Base-by-base conservation (phyloP, 2,113 vertebrate species). In the Xenotilapia caudafasciata region DNA sequence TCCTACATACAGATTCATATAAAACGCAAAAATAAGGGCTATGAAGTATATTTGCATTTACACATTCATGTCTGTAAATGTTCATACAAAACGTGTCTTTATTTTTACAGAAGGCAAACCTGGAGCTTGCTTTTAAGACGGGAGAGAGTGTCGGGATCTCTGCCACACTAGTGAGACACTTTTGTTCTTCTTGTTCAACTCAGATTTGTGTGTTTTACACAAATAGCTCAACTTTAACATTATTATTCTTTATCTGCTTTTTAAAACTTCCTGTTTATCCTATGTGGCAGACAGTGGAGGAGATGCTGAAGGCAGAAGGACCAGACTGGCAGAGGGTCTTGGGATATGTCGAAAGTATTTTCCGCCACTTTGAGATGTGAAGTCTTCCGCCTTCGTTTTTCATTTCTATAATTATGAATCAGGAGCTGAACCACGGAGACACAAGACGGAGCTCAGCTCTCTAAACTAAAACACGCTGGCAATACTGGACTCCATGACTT, bases 271-370 rank as follows among this genome's bases (percentile, higher is more conserved):
- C 4, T 42, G 9, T 55, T 79, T 77, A 23, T 19, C 28, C 42
- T 85, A 14, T 84, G 55, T 80, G 23, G 26, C 90, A 97, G 96
- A 94, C 94, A 0, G 90, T 86, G 58, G 96, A 96, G 53, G 95
- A 96, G 88, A 96, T 97, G 95, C 94, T 96, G 82, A 95, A 95
- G 81, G 49, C 80, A 1, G 91, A 90, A 2, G 96, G 96, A 31
- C 96, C 96, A 6, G 95, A 97, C 92, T 97, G 96, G 96, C 96
- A 96, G 92, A 94, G 90, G 86, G 96, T 97, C 11, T 94, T 96
- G 81, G 88, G 89, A 42, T 96, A 96, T 4, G 93, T 97, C n/a
- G 95, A 96, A 83, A 96, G 93, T 73, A 96, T 96, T 84, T 96
- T 96, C 84, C 95, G 94, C 21, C 95, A 96, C 86, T 96, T 97